These are phyloP conservation scores for Tiphia femorata DNA, from an alignment of 2,888 invertebrate species.

Conservation along the genomic window DNA sequence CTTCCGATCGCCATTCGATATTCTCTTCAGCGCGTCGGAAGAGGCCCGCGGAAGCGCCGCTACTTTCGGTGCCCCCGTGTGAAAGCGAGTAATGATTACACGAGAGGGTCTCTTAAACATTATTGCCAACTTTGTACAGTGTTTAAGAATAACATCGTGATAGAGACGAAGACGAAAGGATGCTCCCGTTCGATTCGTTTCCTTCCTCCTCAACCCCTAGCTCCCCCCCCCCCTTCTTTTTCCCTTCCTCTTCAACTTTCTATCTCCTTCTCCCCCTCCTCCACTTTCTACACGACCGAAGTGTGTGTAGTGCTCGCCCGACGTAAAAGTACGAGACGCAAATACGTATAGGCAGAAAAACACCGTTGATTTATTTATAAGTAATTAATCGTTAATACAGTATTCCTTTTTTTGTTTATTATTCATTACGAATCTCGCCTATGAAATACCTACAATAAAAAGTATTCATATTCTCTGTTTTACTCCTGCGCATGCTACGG, in stretches of 20 bases:
- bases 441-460: conserved; percentile 68
- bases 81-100: conserved; percentile 59
- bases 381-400: conserved; percentile 63
- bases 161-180: conserved; percentile 33
- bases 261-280: conserved; percentile 51
- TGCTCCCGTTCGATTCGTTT: conserved; percentile 14
- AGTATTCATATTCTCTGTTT: conserved; percentile 62
- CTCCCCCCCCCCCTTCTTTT: too few relatives aligned
- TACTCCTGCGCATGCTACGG: conserved; percentile 49
- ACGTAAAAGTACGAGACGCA: conserved; percentile 56
- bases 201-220: too few relatives aligned
- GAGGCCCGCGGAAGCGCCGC: too few relatives aligned
- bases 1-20: not conserved
- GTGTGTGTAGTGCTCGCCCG: conserved; percentile 40
- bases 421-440: conserved; percentile 50
- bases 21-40: too few relatives aligned
- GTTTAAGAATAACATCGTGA: conserved; percentile 25
- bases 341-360: conserved; percentile 66
- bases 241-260: conserved; percentile 26
- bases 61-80: too few relatives aligned
- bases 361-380: conserved; percentile 65
- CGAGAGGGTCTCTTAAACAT: conserved; percentile 64
- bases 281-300: conserved; percentile 24
- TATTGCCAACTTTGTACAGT: conserved; percentile 72
- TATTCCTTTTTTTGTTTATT: conserved; percentile 54